Evolutionary conservation across 1,140 invertebrate species (phyloP).

Genomic region (Conus betulinus): DNA sequence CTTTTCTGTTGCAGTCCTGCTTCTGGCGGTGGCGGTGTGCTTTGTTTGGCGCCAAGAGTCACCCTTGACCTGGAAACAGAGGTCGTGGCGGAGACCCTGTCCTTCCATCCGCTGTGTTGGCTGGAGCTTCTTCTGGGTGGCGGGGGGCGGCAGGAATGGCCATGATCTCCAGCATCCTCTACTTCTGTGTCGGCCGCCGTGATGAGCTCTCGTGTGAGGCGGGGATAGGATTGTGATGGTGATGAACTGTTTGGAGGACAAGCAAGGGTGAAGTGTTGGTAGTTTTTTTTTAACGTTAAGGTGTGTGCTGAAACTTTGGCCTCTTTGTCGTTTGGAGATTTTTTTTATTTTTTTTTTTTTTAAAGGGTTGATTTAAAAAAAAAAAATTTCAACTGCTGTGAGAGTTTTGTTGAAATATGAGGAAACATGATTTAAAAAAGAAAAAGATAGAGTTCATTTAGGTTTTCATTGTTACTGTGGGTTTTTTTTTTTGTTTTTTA

Average conservation of each 20-base stretch:
- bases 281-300: neutral
- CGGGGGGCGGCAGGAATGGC: conserved; percentile 56
- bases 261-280: neutral
- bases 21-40: conserved; percentile 64
- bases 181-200: conserved; percentile 65
- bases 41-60: conserved; percentile 68
- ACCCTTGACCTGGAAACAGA: conserved; percentile 56
- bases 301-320: neutral
- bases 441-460: no score
- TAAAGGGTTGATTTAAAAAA: no score
- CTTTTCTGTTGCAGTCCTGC: conserved; percentile 55
- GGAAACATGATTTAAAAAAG: no score
- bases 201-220: conserved; percentile 48
- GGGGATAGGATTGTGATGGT: neutral
- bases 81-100: conserved; percentile 51
- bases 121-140: conserved; percentile 73
- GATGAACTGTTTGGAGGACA: no score
- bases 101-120: conserved; percentile 52
- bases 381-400: no score
- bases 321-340: no score
- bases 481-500: no score
- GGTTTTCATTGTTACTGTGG: no score
- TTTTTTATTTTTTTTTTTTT: no score
- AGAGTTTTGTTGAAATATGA: no score
- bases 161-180: conserved; percentile 65